Evolutionary conservation across 1,140 invertebrate genomes (phyloP), one percentile per base, ranked within the genome.

Genomic region (Bombus pyrosoma): DNA sequence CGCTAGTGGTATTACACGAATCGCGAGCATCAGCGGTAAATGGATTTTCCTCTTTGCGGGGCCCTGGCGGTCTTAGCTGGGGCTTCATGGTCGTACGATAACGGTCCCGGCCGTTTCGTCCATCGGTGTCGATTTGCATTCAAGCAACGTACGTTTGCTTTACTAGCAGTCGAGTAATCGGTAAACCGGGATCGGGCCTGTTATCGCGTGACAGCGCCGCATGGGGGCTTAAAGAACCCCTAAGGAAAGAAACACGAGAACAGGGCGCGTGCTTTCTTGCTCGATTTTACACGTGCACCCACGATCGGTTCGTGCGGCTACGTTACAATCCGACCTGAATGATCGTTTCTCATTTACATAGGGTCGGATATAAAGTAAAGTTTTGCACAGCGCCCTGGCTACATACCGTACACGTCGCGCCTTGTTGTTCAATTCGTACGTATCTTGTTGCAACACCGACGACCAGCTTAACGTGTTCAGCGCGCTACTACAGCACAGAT

Each of bases 101-200:
- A 66, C 83, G 69, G 83, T 79, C 25, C 74, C 8, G 32, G 32
- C 1, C 32, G 83, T 80, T 85, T 53, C 83, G 83, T 73, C 76
- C 76, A 73, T 85, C 77, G 83, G 68, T 71, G 68, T 85, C 83
- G 83, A 85, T 85, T 85, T 73, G 77, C 83, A 80, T 84, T 84
- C 75, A 25, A 64, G 53, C 53, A 71, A 72, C 47, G 82, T 80
- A 39, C 83, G 77, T 80, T 85, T 73, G 83, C 41, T 85, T 80
- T 72, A 47, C 25, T 22, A 39, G 32, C 41, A 28, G 77, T 39
- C 77, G 12, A 69, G 77, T 80, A 80, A 85, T 85, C 83, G 83
- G 76, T 80, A 57, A 81, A 85, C 77, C 77, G 77, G 57, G 57
- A 64, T 74, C 77, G 83, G 57, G 69, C 18, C 47, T 57, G 69